A percentile compares a stretch with the other conserved stretches of the same genome.
Evolutionary conservation across 2,113 vertebrate genomes (phyloP).

Genomic region (Chrysemys picta): DNA sequence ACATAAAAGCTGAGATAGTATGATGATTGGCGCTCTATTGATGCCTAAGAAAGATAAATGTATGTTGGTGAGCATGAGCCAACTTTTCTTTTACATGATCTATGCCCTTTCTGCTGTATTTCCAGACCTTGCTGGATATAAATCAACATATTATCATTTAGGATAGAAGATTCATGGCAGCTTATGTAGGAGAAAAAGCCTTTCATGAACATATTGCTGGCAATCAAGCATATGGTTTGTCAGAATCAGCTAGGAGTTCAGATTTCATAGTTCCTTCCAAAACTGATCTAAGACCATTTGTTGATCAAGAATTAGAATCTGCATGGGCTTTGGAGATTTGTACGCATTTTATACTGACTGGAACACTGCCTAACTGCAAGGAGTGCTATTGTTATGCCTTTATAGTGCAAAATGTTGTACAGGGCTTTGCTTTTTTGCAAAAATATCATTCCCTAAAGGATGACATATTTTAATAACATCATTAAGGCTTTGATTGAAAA

Average conservation of each 20-base stretch:
- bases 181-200: not conserved
- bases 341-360: rapidly evolving
- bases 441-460: not conserved
- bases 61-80: not conserved
- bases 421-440: not conserved
- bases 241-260: not conserved
- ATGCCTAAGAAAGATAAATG: not conserved
- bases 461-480: rapidly evolving
- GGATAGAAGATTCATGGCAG: not conserved
- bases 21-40: not conserved
- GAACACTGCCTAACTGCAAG: rapidly evolving
- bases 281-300: not conserved
- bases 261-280: not conserved
- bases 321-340: rapidly evolving
- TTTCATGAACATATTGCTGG: not conserved
- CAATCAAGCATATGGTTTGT: not conserved
- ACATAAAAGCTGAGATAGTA: not conserved
- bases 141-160: not conserved
- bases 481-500: not conserved
- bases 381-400: not conserved
- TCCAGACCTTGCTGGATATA: not conserved
- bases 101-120: not conserved
- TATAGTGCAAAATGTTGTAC: rapidly evolving
- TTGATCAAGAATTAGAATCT: not conserved
- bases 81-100: not conserved